Conservation (phyloP, 2,888 invertebrate species). For the Osmoderma eremita region DNA sequence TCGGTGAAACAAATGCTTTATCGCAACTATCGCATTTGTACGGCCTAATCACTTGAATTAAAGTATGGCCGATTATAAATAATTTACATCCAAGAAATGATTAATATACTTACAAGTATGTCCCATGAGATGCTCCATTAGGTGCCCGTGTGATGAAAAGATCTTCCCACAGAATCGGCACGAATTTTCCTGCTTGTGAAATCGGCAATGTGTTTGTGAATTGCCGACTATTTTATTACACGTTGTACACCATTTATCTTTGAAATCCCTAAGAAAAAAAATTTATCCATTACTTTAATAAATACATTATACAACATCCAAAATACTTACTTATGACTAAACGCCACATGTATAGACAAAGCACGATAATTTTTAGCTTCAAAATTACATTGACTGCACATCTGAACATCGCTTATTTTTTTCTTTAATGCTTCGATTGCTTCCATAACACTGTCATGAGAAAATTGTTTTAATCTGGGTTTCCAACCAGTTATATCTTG, state of each 20-base stretch:
- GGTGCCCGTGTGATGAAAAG: constrained; percentile 52
- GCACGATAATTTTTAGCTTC: constrained; percentile 51
- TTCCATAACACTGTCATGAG: constrained; percentile 50
- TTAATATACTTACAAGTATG: constrained; percentile 53
- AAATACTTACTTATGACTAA: constrained; percentile 55
- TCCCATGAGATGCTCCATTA: constrained; percentile 55
- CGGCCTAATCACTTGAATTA: constrained; percentile 18
- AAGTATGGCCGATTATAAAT: neutral
- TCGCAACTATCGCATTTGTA: constrained; percentile 28
- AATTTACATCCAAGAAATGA: too few species aligned
- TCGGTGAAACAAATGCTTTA: constrained; percentile 20
- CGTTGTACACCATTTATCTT: constrained; percentile 54
- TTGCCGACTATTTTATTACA: constrained; percentile 54
- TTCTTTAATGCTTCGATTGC: constrained; percentile 50
- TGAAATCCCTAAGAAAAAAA: constrained; percentile 52
- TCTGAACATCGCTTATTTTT: constrained; percentile 48
- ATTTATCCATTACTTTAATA: constrained; percentile 18
- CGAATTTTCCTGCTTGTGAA: constrained; percentile 49
- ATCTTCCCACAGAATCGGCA: constrained; percentile 56
- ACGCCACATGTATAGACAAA: constrained; percentile 55
- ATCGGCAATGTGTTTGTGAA: constrained; percentile 48
- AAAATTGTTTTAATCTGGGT: constrained; percentile 48
- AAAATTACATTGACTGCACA: constrained; percentile 55
- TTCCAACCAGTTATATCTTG: constrained; percentile 33
- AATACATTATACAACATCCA: neutral